Evolutionary conservation across 2,797 vertebrate genomes (phyloP), one percentile per base, ranked within the genome.

Genomic region (Tenualosa ilisha): DNA sequence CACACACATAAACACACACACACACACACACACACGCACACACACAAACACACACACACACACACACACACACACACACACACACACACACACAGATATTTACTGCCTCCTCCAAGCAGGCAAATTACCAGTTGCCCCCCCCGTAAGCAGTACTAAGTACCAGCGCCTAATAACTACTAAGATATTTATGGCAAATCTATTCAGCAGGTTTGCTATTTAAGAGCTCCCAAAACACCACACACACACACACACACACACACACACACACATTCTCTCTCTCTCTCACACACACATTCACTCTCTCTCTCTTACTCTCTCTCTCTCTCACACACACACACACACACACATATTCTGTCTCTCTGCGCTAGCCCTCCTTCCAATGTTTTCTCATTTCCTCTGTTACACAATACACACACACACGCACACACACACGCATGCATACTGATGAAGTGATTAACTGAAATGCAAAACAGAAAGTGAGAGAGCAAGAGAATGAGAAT

Each of bases 181-280:
- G 13, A 61, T 46, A 84, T 85, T 85, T 85, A 85, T 85, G 81
- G 84, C 46, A 51, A 49, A 56, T 17, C 61, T 82, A 50, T 85
- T 85, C 40, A 83, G 63, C 22, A 26, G 46, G 61, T 31, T 54
- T 56, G 12, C 65, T 72, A 72, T 72, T 37, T 72, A 72, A 72
- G 31, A 6, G 3, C 24, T 53, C 56, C 26, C 40, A 68, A 72
- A 46, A 63, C 49, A 81, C 24, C 46, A 4, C 12, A 65, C 72
- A 26, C 50, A 53, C 26, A 61, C 79, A 24, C 43, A 31, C 65
- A 72, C 65, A 37, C 26, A 37, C 63, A 68, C 26, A 31, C 63
- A 31, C 63, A 68, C 11, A 31, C 13, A 31, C 63, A 8, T 5
- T 9, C n/a, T 11, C n/a, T 8, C n/a, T 24, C 59, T 24, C 59